phyloP scores from a whole-genome alignment of 2,888 invertebrate genomes.

The Mermis nigrescens region DNA sequence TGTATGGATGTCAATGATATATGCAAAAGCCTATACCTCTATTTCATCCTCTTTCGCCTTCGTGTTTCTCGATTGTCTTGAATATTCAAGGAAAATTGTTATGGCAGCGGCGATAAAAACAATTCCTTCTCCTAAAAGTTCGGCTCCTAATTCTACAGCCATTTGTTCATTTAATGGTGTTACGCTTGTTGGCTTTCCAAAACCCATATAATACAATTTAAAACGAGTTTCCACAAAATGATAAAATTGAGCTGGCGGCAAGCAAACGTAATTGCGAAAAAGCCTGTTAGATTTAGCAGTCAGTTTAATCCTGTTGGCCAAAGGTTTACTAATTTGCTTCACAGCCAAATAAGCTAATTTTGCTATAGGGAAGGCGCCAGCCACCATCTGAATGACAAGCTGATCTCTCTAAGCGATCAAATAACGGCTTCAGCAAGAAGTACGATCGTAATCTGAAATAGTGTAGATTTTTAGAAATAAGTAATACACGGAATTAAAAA shows the following conservation, averaged over 20 bases:
- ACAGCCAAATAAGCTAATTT: constrained; percentile 55
- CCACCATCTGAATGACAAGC: no score
- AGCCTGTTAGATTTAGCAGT: constrained; percentile 66
- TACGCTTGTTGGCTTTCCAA: constrained; percentile 69
- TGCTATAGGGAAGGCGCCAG: constrained; percentile 67
- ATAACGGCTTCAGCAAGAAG: no score
- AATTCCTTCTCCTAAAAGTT: constrained; percentile 69
- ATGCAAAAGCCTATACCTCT: no score
- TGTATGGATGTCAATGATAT: no score
- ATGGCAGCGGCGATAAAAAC: constrained; percentile 59
- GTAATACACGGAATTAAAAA: no score
- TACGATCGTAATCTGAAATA: no score
- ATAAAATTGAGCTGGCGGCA: constrained; percentile 66
- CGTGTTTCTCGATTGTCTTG: neutral
- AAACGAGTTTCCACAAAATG: constrained; percentile 70
- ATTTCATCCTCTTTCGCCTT: neutral
- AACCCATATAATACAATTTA: constrained; percentile 77
- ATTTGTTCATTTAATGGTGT: constrained; percentile 64
- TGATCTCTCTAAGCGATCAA: no score
- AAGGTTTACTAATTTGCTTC: constrained; percentile 74
- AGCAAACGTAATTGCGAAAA: constrained; percentile 71
- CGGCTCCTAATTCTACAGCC: constrained; percentile 84
- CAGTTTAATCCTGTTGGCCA: constrained; percentile 59
- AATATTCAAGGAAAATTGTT: constrained; percentile 57
- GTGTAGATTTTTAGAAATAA: no score